Evolutionary conservation across 2,888 invertebrate genomes (phyloP).

Genomic region (Sussaba pulchella): DNA sequence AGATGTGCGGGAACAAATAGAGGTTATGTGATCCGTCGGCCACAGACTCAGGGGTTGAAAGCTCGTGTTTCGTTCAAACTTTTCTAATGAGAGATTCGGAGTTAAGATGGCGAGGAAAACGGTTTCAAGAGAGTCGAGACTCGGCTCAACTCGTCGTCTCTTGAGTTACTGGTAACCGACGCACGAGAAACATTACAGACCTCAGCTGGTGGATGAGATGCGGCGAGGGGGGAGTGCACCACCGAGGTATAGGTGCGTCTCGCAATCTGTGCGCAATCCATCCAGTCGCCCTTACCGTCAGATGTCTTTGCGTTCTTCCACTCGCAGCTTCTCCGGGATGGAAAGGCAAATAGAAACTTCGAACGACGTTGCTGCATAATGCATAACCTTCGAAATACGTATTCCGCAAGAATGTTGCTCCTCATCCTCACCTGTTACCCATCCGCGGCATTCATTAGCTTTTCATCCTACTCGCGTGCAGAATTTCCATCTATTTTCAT

Average conservation of each 20-base stretch:
- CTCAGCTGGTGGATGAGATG: background rate
- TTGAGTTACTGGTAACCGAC: slow-evolving; percentile 25
- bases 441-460: slow-evolving; percentile 76
- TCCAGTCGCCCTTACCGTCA: slow-evolving; percentile 39
- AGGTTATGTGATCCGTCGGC: too few relatives aligned
- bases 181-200: slow-evolving; percentile 30
- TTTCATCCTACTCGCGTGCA: slow-evolving; percentile 69
- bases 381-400: slow-evolving; percentile 69
- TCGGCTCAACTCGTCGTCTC: slow-evolving; percentile 24
- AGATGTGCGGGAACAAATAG: too few relatives aligned
- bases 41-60: too few relatives aligned
- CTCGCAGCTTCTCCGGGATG: slow-evolving; percentile 19
- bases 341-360: slow-evolving; percentile 76
- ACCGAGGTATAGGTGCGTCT: slow-evolving; percentile 41
- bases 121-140: slow-evolving; percentile 19
- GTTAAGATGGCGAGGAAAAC: slow-evolving; percentile 49
- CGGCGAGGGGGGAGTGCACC: background rate
- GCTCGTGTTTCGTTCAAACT: slow-evolving; percentile 53
- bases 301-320: slow-evolving; percentile 25
- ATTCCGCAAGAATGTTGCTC: slow-evolving; percentile 35
- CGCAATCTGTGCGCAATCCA: slow-evolving; percentile 25
- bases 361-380: slow-evolving; percentile 78
- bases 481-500: slow-evolving; percentile 9
- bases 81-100: slow-evolving; percentile 55
- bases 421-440: slow-evolving; percentile 16